Percentiles rank a stretch among this genome's conserved stretches.
phyloP scores from a whole-genome alignment of 2,113 vertebrate genomes.

The Alectura lathami region DNA sequence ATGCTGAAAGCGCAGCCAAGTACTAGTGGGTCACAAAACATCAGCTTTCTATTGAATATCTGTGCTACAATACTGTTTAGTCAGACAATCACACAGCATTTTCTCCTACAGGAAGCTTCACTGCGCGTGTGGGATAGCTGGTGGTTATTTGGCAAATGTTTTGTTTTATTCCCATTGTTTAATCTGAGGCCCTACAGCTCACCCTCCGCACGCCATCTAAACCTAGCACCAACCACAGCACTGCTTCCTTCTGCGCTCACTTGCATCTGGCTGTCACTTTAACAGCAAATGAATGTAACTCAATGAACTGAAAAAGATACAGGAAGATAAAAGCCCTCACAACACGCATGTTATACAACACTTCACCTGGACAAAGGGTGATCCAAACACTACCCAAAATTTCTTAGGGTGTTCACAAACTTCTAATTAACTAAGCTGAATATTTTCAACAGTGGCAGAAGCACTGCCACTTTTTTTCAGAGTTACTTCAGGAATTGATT shows the following conservation, averaged over 20 bases:
- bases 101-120: conserved; percentile 19
- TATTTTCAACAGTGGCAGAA: background rate
- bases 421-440: background rate
- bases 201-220: background rate
- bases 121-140: accelerated
- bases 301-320: conserved; percentile 30
- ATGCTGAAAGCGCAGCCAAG: background rate
- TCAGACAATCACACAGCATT: background rate
- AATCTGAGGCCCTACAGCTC: background rate
- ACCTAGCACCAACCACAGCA: background rate
- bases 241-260: background rate
- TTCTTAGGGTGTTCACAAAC: background rate
- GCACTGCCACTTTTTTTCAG: background rate
- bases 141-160: background rate
- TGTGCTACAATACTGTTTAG: background rate
- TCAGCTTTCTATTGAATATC: background rate
- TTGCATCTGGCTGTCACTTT: conserved; percentile 20
- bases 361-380: background rate
- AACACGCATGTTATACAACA: background rate
- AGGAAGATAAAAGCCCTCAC: conserved; percentile 36
- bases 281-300: background rate
- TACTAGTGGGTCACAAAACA: background rate
- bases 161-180: conserved; percentile 8
- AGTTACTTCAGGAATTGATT: background rate
- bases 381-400: background rate